Percentiles rank a stretch among this genome's conserved stretches.
phyloP scores from a whole-genome alignment of 2,113 vertebrate species.

The Oostethus manadensis region DNA sequence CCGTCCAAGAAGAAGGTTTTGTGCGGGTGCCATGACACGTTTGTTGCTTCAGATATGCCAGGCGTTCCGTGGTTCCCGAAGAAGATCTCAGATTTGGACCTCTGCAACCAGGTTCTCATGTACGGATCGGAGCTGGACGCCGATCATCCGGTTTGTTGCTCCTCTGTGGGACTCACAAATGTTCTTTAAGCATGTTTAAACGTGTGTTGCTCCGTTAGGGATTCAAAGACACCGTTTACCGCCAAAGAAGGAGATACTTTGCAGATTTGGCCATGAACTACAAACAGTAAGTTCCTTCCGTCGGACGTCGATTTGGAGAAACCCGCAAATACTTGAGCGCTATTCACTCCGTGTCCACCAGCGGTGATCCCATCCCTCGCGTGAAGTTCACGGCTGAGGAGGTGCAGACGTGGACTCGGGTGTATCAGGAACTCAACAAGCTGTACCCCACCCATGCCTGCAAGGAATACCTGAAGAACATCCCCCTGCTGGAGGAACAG shows the following conservation, averaged over 20 bases:
- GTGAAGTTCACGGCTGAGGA: conserved; percentile 88
- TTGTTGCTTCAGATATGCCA: conserved; percentile 42
- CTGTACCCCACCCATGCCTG: conserved; percentile 89
- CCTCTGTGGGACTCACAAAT: neutral
- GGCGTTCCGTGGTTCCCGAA: conserved; percentile 85
- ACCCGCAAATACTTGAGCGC: too few species aligned
- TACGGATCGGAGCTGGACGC: conserved; percentile 88
- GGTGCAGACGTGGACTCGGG: conserved; percentile 85
- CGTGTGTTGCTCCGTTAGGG: conserved; percentile 65
- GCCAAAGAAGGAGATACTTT: conserved; percentile 87
- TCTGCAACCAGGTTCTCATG: conserved; percentile 86
- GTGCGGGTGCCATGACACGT: neutral
- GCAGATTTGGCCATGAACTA: conserved; percentile 87
- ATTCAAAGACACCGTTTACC: conserved; percentile 90
- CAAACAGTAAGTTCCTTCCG: conserved; percentile 79
- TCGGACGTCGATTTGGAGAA: neutral
- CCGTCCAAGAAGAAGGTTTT: neutral
- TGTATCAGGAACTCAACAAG: conserved; percentile 84
- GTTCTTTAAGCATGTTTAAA: neutral
- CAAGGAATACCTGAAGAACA: conserved; percentile 85
- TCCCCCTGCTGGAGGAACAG: conserved; percentile 81
- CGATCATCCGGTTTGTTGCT: conserved; percentile 55
- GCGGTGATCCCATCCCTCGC: conserved; percentile 81
- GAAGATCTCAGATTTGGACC: conserved; percentile 89
- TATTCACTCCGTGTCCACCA: conserved; percentile 28